These are phyloP conservation scores for Heliconius nattereri DNA, from an alignment of 1,140 invertebrate species.

Conservation along the genomic window DNA sequence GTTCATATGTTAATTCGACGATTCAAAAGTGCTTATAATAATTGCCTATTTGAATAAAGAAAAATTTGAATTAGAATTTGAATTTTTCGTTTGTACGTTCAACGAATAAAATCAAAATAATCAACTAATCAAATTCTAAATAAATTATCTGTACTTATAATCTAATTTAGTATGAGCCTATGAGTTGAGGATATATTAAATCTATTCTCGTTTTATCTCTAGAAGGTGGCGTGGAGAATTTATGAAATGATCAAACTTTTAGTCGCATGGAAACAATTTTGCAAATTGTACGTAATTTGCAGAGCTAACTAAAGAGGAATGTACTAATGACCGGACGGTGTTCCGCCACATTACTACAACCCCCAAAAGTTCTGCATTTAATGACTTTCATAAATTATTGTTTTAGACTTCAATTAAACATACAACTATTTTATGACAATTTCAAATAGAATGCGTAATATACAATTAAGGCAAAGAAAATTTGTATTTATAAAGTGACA, in stretches of 20 bases:
- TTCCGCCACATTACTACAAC: conserved; percentile 34
- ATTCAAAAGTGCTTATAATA: too few species aligned
- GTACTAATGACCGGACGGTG: conserved; percentile 55
- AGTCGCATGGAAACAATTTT: conserved; percentile 48
- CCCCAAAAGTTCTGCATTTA: conserved; percentile 25
- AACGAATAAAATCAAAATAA: too few species aligned
- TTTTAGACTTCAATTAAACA: conserved; percentile 17
- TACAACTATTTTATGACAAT: conserved; percentile 21
- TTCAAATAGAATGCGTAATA: background rate
- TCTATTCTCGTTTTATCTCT: background rate
- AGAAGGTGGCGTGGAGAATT: conserved; percentile 42
- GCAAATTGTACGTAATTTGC: conserved; percentile 69
- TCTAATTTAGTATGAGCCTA: too few species aligned
- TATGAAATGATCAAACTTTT: conserved; percentile 57
- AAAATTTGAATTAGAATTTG: too few species aligned
- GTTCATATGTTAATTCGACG: too few species aligned
- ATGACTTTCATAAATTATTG: conserved; percentile 36
- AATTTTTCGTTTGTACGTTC: too few species aligned
- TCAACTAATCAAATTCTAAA: too few species aligned
- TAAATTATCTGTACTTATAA: too few species aligned
- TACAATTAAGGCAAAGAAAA: background rate
- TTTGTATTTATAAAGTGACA: too few species aligned
- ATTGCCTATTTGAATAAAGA: too few species aligned
- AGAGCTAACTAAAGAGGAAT: conserved; percentile 54
- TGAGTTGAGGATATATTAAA: too few species aligned